Base-by-base conservation (phyloP, 2,797 vertebrate genomes). In the Mastacembelus armatus region DNA sequence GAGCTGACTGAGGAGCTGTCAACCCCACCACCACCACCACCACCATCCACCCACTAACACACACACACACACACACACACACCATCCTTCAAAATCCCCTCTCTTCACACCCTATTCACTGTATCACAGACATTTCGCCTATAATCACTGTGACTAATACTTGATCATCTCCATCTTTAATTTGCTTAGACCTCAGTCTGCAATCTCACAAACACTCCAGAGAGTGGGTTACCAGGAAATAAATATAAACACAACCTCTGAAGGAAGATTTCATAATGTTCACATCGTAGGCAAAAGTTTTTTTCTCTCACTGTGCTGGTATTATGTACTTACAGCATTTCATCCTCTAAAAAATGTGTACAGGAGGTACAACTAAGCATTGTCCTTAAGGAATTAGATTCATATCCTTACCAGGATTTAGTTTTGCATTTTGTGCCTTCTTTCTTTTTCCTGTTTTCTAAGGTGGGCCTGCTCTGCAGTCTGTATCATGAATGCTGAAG, bases 1-100 rank as follows among this genome's bases (percentile, higher is more conserved):
- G 92, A 94, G 92, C 92, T 94, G 91, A 95, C 91, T 93, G 92
- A 90, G 89, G 88, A 65, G 83, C 68, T 74, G 68, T 75, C 39
- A 29, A 62, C 45, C 69, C 45, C 38, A 22, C 27, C 54, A 52
- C 18, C 24, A 32, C 63, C 62, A 52, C n/a, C 33, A n/a, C n/a
- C n/a, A n/a, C n/a, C n/a, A n/a, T n/a, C 27, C 61, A 66, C 59
- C 58, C 51, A 44, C 40, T 24, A 35, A 52, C 35, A 64, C n/a
- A n/a, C 18, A 15, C 35, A 16, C 35, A n/a, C 33, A 38, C 45
- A 50, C 18, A 60, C 67, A 74, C 59, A 74, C 18, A 15, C 35
- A 16, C 35, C 35, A 39, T 1, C n/a, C 36, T 39, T 33, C 32
- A 33, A 33, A 33, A 33, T n/a, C 9, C 19, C 24, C 18, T 30